Evolutionary conservation across 2,113 vertebrate species (phyloP).

Genomic region (Gnathochromis pfefferi): DNA sequence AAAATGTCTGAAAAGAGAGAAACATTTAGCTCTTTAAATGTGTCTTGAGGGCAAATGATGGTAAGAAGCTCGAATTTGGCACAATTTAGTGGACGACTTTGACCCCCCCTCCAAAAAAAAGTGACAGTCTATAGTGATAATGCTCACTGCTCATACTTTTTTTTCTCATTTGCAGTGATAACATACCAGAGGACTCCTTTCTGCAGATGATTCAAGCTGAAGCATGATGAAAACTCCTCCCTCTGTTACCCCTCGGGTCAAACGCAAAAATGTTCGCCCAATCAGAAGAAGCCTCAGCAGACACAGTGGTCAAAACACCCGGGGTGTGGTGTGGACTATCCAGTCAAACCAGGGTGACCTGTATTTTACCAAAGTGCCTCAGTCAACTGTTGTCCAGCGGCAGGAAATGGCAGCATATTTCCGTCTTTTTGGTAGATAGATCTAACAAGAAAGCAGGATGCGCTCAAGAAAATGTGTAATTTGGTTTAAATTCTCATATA

Average conservation of each 20-base stretch:
- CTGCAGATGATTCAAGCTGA: neutral
- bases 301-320: conserved; percentile 59
- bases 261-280: conserved; percentile 66
- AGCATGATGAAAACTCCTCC: conserved; percentile 78
- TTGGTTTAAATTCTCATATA: neutral
- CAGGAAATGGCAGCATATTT: conserved; percentile 93
- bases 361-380: conserved; percentile 39
- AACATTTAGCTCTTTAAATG: neutral
- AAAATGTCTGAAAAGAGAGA: neutral
- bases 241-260: conserved; percentile 70
- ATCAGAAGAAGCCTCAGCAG: conserved; percentile 67
- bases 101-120: neutral
- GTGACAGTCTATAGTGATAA: neutral
- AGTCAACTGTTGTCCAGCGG: conserved; percentile 76
- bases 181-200: neutral
- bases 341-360: neutral
- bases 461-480: neutral
- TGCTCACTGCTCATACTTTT: neutral
- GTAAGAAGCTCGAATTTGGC: neutral
- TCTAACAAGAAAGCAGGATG: neutral
- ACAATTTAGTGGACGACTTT: neutral
- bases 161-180: neutral
- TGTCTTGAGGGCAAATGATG: neutral
- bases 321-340: conserved; percentile 61
- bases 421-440: conserved; percentile 82